Percentiles rank a stretch among this genome's conserved stretches.
phyloP scores from a whole-genome alignment of 1,140 invertebrate species.

The Trigoniulus corallinus region DNA sequence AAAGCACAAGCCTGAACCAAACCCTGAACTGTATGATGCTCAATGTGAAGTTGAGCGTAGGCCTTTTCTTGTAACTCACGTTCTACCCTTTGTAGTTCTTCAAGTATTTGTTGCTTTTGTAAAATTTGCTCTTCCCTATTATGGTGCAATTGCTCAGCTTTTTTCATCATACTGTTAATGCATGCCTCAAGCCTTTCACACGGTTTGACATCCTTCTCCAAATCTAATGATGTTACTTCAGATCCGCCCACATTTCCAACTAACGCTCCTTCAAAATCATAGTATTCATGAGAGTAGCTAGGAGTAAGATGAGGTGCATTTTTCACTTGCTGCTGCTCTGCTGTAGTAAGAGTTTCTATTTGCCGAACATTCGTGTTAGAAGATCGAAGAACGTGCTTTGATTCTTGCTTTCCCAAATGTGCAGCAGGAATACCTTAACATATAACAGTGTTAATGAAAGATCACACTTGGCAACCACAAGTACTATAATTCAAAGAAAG shows the following conservation, averaged over 20 bases:
- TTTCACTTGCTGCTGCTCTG: constrained; percentile 12
- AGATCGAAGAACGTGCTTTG: neutral
- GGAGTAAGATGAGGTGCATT: constrained; percentile 9
- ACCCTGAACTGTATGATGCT: too few species aligned
- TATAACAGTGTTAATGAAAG: neutral
- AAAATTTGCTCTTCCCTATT: constrained; percentile 44
- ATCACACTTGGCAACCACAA: neutral
- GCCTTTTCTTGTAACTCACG: constrained; percentile 49
- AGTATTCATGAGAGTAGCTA: neutral
- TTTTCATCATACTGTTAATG: constrained; percentile 28
- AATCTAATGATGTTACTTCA: neutral
- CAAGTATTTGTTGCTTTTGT: constrained; percentile 56
- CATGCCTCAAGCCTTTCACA: constrained; percentile 25
- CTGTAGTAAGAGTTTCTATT: constrained; percentile 6
- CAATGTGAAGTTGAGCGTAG: constrained; percentile 9
- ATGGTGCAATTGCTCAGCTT: constrained; percentile 22
- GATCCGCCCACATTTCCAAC: constrained; percentile 4
- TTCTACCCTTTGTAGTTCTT: constrained; percentile 59
- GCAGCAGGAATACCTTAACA: neutral
- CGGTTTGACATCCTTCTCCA: constrained; percentile 20
- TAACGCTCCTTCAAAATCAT: constrained; percentile 1
- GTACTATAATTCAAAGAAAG: neutral
- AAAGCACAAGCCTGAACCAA: too few species aligned
- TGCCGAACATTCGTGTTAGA: constrained; percentile 4
- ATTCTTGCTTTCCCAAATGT: neutral